These are phyloP conservation scores for Cydia pomonella DNA, from an alignment of 1,140 invertebrate species.

Conservation along the genomic window DNA sequence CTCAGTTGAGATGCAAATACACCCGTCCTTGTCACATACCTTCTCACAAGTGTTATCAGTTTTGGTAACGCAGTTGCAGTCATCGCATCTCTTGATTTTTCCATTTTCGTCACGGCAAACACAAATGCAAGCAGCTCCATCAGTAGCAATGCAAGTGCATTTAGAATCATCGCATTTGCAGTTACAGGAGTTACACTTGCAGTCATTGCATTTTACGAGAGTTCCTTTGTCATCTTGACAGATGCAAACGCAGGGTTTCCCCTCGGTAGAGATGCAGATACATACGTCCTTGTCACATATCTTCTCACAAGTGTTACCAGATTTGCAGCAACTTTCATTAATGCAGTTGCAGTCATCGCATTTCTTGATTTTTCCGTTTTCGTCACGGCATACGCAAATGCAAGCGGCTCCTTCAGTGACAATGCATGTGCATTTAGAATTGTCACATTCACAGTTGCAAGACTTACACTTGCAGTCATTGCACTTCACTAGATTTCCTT, in stretches of 20 bases:
- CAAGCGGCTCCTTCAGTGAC: neutral
- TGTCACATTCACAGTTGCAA: constrained; percentile 13
- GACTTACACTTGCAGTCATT: neutral
- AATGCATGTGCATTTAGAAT: constrained; percentile 10
- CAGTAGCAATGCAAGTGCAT: constrained; percentile 1
- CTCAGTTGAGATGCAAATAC: constrained; percentile 20
- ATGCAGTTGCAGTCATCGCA: neutral
- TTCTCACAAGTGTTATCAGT: neutral
- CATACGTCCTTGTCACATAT: constrained; percentile 26
- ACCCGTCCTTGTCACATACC: constrained; percentile 6
- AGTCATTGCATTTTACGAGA: constrained; percentile 13
- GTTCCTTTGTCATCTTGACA: neutral
- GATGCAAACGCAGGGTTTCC: constrained; percentile 19
- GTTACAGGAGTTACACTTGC: neutral
- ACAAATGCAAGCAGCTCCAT: neutral
- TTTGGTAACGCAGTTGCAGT: constrained; percentile 34
- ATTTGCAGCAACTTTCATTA: neutral
- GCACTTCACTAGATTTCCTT: neutral
- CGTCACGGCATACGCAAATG: constrained; percentile 12
- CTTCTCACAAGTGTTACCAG: neutral
- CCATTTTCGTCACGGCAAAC: neutral
- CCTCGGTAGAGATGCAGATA: constrained; percentile 7
- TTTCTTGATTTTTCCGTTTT: constrained; percentile 23
- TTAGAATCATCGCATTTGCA: constrained; percentile 4
- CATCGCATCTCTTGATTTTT: constrained; percentile 31